Evolutionary conservation across 2,888 invertebrate genomes (phyloP), one percentile per base, ranked within the genome.

Genomic region (Drosophila setosimentum): DNA sequence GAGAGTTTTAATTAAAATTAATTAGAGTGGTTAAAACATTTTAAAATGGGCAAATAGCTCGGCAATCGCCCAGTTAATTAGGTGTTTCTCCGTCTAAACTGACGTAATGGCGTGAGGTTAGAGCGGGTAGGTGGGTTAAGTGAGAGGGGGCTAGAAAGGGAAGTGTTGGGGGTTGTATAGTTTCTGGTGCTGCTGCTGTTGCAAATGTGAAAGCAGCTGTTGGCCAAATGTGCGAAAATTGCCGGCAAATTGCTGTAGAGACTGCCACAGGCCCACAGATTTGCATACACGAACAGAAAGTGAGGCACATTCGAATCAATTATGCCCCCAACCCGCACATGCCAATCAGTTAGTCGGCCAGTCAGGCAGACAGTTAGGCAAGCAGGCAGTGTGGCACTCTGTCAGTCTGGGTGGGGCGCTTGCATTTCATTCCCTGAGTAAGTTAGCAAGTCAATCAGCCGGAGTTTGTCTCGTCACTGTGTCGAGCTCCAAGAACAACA

Each of bases 141-240:
- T 16, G 45, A 4, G 24, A 4, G n/a, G 30, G 6, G 27, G 42
- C 2, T 5, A 35, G 18, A 13, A 13, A 27, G n/a, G 7, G 3
- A 5, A 3, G 21, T n/a, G n/a, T n/a, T n/a, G 54, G n/a, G 59
- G 45, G 30, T 51, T 29, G 58, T 62, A 69, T 69, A 62, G 76
- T 62, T 53, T 51, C n/a, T 42, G 45, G 7, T 45, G 37, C 48
- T 74, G 76, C 54, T 50, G 64, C 51, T 73, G 73, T 61, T 65
- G 65, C 76, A 75, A 84, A 84, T 80, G 87, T 78, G 84, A 85
- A 87, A 84, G 85, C 81, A 82, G 84, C 87, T 78, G 82, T 82
- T 84, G 82, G 82, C 78, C 76, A 82, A 85, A 85, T 78, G 85
- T 84, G 85, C 78, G 82, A 85, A 85, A 85, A 85, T 85, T 80